Base-by-base conservation (phyloP, 30 jellyfish, hydroid and myxozoan genomes). In the Cassiopea xamachana region DNA sequence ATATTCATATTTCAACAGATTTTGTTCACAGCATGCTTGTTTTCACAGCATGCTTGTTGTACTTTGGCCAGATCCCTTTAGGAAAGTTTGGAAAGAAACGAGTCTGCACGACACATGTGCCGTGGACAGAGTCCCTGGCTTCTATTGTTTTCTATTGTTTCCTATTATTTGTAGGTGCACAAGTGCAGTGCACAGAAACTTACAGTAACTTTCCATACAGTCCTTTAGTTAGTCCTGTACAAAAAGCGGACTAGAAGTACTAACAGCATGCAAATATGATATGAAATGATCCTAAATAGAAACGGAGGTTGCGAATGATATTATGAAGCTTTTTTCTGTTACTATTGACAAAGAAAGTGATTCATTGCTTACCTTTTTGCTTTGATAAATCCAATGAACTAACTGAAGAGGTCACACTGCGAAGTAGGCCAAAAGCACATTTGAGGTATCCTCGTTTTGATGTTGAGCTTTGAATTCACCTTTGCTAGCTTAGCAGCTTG, bases 1-100 rank as follows among this genome's bases (percentile, higher is more conserved):
- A 69, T 78, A 78, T 78, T 78, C 87, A 78, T 50, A 78, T 78
- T 1, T 78, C 87, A 78, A 78, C 75, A 78, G 59, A 78, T 78
- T 9, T 78, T 78, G 46, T 78, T 78, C 87, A 43, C 73, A 78
- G 87, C 74, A 78, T 78, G 70, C 48, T 78, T 55, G 83, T 45
- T 46, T 15, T 55, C 55, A 74, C 55, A 74, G 83, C 83, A 19
- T n/a, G 60, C 48, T 46, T 46, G 60, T 74, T 74, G 55, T 46
- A 46, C 60, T 74, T 74, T n/a, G 83, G 60, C 83, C 19, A 15
- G 43, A 74, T n/a, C 60, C 60, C 51, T 46, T 74, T 15, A 45
- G 60, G 43, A 12, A 8, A 18, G 14, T 10, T 8, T 16, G 8
- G 44, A 71, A 71, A 71, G 14, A 9, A 9, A 12, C 44, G 80